phyloP scores from a whole-genome alignment of 30 jellyfish, hydroid and myxozoan species.

The Hydractinia echinata region DNA sequence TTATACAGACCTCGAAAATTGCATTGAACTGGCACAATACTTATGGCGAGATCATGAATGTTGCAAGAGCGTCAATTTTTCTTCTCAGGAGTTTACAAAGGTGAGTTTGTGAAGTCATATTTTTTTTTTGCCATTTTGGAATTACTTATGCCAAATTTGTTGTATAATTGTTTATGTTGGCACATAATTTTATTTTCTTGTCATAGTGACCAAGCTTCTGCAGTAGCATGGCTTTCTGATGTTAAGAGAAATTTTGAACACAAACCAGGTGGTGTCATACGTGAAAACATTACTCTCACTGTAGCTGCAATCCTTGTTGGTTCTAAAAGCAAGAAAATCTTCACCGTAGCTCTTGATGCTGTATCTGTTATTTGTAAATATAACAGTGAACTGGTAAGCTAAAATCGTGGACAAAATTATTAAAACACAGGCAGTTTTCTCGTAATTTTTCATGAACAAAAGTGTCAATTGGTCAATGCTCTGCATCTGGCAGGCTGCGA shows the following conservation, averaged over 20 bases:
- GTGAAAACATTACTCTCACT: neutral
- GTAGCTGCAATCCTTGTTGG: neutral
- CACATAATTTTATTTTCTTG: neutral
- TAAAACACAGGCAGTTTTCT: too few relatives aligned
- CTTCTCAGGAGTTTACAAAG: neutral
- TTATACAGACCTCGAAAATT: too few relatives aligned
- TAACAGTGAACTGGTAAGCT: neutral
- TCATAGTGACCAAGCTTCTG: neutral
- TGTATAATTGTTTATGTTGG: too few relatives aligned
- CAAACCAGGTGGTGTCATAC: neutral
- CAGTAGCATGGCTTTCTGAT: constrained; percentile 7
- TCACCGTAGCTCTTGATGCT: neutral
- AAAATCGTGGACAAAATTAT: neutral
- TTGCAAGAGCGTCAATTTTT: neutral
- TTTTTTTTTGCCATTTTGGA: neutral
- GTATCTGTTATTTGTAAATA: neutral
- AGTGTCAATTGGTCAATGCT: too few relatives aligned
- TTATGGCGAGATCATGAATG: neutral
- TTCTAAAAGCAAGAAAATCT: neutral
- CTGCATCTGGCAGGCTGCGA: too few relatives aligned
- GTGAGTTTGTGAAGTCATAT: neutral
- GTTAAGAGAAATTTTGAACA: neutral
- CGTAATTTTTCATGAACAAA: too few relatives aligned
- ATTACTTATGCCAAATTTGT: neutral
- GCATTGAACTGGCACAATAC: neutral